A percentile compares a stretch with the other conserved stretches of the same genome.
phyloP scores from a whole-genome alignment of 1,140 invertebrate species.

The Geopemphigus sp. region DNA sequence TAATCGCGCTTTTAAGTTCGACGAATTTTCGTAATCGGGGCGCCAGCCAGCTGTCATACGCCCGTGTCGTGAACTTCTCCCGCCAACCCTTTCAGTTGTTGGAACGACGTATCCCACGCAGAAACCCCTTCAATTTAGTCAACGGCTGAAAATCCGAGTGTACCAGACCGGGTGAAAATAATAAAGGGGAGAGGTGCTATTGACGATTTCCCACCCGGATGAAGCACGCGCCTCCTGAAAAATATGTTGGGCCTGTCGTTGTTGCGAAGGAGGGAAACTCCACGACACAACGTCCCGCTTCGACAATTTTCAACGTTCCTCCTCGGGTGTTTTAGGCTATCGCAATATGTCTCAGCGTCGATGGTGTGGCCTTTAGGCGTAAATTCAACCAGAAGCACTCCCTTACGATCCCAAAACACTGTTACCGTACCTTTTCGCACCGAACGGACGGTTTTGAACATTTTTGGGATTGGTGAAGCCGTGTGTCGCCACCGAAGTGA shows the following conservation, averaged over 20 bases:
- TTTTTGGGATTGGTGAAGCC: too few relatives aligned
- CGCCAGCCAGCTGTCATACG: background rate
- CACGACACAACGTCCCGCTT: background rate
- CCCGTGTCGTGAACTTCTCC: background rate
- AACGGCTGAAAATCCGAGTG: slow-evolving; percentile 55
- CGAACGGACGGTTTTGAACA: too few relatives aligned
- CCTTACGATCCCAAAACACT: too few relatives aligned
- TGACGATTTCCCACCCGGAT: slow-evolving; percentile 54
- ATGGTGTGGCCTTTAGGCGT: too few relatives aligned
- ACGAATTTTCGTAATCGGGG: background rate
- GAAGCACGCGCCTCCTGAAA: slow-evolving; percentile 50
- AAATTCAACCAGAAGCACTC: too few relatives aligned
- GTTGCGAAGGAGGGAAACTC: slow-evolving; percentile 54
- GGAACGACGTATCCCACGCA: slow-evolving; percentile 50
- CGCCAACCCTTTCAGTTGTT: slow-evolving; percentile 27
- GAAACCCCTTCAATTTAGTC: slow-evolving; percentile 47
- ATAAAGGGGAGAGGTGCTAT: slow-evolving; percentile 54
- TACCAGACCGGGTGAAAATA: slow-evolving; percentile 54
- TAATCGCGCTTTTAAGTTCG: background rate
- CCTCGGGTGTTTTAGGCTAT: background rate
- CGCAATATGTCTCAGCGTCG: background rate
- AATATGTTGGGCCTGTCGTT: slow-evolving; percentile 55
- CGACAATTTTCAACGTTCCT: background rate
- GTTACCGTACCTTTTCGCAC: too few relatives aligned
- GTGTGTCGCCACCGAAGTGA: too few relatives aligned